A percentile compares a stretch with the other conserved stretches of the same genome.
Conservation (phyloP, 2,888 invertebrate genomes). For the Athripsodes cinereus region DNA sequence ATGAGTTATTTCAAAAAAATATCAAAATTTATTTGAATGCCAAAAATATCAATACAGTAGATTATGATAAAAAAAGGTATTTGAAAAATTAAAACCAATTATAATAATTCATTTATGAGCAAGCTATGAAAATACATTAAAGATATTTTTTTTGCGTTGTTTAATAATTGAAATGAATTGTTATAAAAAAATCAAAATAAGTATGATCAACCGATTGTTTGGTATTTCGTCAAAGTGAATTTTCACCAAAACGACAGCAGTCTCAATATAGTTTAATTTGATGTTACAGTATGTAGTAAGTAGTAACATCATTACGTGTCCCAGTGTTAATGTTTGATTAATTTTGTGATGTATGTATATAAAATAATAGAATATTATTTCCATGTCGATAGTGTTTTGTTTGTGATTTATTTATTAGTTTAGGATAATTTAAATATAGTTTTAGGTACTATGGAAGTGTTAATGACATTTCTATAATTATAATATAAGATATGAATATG, state of each 20-base stretch:
- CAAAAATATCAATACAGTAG: too few relatives aligned
- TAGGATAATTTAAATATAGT: neutral
- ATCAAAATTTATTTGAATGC: too few relatives aligned
- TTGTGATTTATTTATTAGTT: neutral
- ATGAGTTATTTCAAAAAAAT: too few relatives aligned
- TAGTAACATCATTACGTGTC: neutral
- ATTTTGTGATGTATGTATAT: neutral
- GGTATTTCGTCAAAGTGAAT: neutral
- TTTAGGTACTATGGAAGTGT: neutral
- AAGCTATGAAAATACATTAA: too few relatives aligned
- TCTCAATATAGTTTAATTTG: neutral
- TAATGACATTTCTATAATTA: neutral
- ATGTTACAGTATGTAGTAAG: neutral
- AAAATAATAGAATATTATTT: neutral
- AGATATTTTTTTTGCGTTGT: too few relatives aligned
- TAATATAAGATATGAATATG: too few relatives aligned
- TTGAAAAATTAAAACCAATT: too few relatives aligned
- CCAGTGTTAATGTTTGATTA: neutral
- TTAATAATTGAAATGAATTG: neutral
- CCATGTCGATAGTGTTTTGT: neutral
- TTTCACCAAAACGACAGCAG: too few relatives aligned
- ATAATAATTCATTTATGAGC: too few relatives aligned
- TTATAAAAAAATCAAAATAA: neutral
- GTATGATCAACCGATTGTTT: neutral
- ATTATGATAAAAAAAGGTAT: too few relatives aligned